Evolutionary conservation across 1,140 invertebrate species (phyloP).

Genomic region (Euborellia annulipes): DNA sequence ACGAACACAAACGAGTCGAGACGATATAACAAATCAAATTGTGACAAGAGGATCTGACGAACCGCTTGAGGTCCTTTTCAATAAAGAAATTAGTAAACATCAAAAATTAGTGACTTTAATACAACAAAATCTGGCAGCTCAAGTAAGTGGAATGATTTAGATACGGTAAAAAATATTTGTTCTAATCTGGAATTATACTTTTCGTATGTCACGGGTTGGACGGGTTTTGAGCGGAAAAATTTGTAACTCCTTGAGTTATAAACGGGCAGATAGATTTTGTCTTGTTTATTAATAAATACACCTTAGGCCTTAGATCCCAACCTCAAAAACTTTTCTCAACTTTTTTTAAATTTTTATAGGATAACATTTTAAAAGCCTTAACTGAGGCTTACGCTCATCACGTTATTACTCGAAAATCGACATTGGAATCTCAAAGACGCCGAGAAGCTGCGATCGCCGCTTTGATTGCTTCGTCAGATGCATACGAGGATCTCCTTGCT

Average conservation of each 20-base stretch:
- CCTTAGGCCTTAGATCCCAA: no score
- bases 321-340: no score
- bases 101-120: conserved; percentile 50
- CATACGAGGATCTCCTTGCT: conserved; percentile 72
- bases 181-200: no score
- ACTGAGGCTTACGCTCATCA: conserved; percentile 86
- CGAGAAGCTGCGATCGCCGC: conserved; percentile 48
- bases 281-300: no score
- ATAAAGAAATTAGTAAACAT: conserved; percentile 78
- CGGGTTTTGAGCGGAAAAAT: no score
- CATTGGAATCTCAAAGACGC: conserved; percentile 56
- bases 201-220: no score
- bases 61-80: conserved; percentile 58
- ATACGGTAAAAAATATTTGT: no score
- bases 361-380: conserved; percentile 80
- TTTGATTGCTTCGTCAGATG: conserved; percentile 72
- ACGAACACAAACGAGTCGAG: conserved; percentile 61
- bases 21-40: conserved; percentile 78
- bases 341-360: no score
- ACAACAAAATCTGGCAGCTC: conserved; percentile 81
- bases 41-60: conserved; percentile 61
- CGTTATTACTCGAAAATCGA: conserved; percentile 59
- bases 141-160: conserved; percentile 32
- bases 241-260: no score
- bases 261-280: no score